Evolutionary conservation across 2,888 invertebrate species (phyloP).

Genomic region (Tromatobia lineatoria): DNA sequence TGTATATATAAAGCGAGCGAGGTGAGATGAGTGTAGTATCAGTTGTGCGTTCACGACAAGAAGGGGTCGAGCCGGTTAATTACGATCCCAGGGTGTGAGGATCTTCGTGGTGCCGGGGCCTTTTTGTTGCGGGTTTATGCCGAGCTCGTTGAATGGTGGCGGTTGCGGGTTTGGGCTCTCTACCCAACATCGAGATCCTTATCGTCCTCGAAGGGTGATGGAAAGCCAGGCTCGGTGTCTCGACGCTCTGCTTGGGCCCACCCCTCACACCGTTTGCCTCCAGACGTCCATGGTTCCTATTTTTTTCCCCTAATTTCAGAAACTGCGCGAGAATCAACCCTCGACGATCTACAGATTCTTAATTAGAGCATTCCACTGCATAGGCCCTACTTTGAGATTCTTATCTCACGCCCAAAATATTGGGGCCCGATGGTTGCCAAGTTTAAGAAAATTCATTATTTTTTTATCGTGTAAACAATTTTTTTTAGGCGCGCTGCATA

Average conservation of each 20-base stretch:
- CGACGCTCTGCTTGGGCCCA: constrained; percentile 47
- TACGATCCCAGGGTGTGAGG: constrained; percentile 71
- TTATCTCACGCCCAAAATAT: constrained; percentile 35
- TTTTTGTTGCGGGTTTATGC: constrained; percentile 73
- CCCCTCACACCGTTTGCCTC: constrained; percentile 7
- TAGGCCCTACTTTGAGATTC: constrained; percentile 14
- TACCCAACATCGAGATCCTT: constrained; percentile 69
- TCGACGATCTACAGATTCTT: constrained; percentile 40
- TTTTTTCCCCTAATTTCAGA: constrained; percentile 48
- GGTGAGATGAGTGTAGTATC: constrained; percentile 59
- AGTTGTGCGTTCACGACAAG: constrained; percentile 62
- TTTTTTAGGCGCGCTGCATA: not conserved
- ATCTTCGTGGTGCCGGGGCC: constrained; percentile 81
- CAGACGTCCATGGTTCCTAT: constrained; percentile 36
- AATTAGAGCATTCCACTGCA: constrained; percentile 46
- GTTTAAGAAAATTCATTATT: not conserved
- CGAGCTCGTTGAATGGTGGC: constrained; percentile 58
- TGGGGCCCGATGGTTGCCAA: constrained; percentile 1
- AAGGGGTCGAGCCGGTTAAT: constrained; percentile 68
- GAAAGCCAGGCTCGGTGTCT: constrained; percentile 70
- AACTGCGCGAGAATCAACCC: constrained; percentile 40
- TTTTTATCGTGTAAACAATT: not conserved
- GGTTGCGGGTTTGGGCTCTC: constrained; percentile 51
- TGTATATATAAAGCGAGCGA: constrained; percentile 39
- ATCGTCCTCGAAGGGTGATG: constrained; percentile 72